Base-by-base conservation (phyloP, 2,797 vertebrate genomes). In the Denticeps clupeoides region DNA sequence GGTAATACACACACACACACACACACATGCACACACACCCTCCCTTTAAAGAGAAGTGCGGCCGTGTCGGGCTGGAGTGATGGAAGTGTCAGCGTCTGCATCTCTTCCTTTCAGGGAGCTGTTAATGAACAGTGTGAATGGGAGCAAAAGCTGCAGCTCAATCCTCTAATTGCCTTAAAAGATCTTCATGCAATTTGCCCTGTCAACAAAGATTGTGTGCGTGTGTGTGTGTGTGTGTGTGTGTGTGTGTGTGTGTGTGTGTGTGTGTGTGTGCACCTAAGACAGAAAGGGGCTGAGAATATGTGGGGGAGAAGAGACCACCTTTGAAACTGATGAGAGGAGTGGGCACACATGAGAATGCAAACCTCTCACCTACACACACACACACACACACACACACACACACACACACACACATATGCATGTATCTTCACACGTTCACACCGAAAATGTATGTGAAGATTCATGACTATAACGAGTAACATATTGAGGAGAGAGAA, bases 141-240 rank as follows among this genome's bases (percentile, higher is more conserved):
- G 72, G 74, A 81, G 80, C 76, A 80, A 81, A 82, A 70, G 72
- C 74, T 75, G 65, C 61, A 68, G 75, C 76, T 80, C 76, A 80
- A 78, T 79, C 71, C 79, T 72, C 76, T 82, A 79, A 84, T 82
- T 84, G 79, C 76, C 74, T 80, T 81, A 82, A 82, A 81, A 82
- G 79, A 80, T 79, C 79, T 82, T 80, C 72, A 72, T 80, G 79
- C 80, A 79, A 78, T 82, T 79, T 78, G 69, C 69, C 67, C 71
- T 75, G 75, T 80, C 77, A 81, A 81, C 79, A 82, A 64, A 79
- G 69, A 75, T 67, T 69, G 57, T 29, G 18, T 29, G 42, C 33
- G 22, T 53, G 45, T 52, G 48, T 49, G 43, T 11, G n/a, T n/a
- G n/a, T 11, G 33, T 49, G 15, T 29, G 32, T 38, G 32, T 27